These are phyloP conservation scores for Ophion slaviceki DNA, from an alignment of 2,888 invertebrate genomes.

Conservation along the genomic window DNA sequence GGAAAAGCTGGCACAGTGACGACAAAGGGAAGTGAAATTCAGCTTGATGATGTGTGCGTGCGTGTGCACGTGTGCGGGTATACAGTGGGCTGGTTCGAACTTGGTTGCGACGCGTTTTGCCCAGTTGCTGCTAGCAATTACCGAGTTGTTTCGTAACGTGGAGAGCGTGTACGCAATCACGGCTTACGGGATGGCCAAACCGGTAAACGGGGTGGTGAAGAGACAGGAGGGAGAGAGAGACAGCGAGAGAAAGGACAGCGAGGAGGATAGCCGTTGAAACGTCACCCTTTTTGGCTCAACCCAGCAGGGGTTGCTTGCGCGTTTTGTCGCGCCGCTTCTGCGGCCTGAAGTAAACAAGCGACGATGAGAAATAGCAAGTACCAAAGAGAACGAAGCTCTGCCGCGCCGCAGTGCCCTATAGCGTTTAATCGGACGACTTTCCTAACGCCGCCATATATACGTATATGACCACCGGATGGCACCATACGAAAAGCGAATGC, in stretches of 20 bases:
- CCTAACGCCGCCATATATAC: neutral
- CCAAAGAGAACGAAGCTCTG: constrained; percentile 42
- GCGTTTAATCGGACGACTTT: constrained; percentile 60
- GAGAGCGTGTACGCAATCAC: constrained; percentile 77
- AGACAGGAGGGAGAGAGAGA: constrained; percentile 2
- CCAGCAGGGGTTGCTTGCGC: constrained; percentile 51
- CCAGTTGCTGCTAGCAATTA: constrained; percentile 79
- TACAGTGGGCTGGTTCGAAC: constrained; percentile 48
- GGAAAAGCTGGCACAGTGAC: constrained; percentile 45
- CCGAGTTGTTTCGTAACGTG: constrained; percentile 80
- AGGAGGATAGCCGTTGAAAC: constrained; percentile 27
- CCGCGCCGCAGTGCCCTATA: constrained; percentile 28
- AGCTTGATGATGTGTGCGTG: constrained; percentile 4
- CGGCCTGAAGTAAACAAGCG: constrained; percentile 50
- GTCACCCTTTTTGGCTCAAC: constrained; percentile 32
- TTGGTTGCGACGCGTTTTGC: constrained; percentile 72
- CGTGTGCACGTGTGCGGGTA: constrained; percentile 3
- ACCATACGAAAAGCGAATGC: constrained; percentile 17
- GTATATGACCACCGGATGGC: neutral
- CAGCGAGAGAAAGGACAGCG: neutral
- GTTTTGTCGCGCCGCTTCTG: constrained; percentile 54
- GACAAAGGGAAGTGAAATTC: constrained; percentile 53
- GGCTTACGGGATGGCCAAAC: constrained; percentile 70
- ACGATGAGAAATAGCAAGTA: constrained; percentile 48
- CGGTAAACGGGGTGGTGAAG: constrained; percentile 37